Percentiles rank a stretch among this genome's conserved stretches.
These are phyloP conservation scores for Leuciscus waleckii DNA, from an alignment of 2,797 vertebrate species.

Conservation along the genomic window DNA sequence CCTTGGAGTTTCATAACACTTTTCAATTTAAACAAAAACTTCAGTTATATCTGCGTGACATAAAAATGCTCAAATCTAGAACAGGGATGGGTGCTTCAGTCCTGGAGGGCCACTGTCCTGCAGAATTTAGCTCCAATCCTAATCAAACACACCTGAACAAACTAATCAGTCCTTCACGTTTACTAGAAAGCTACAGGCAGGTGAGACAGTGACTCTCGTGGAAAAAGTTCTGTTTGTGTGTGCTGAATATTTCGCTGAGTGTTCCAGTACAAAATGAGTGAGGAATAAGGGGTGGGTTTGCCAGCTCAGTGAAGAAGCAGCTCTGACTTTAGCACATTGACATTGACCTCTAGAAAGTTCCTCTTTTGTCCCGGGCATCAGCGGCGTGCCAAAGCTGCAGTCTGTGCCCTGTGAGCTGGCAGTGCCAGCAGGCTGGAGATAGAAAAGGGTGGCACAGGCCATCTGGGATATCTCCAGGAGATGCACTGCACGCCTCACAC, in stretches of 20 bases:
- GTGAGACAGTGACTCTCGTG: neutral
- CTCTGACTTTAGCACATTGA: constrained; percentile 64
- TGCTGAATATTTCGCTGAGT: constrained; percentile 8
- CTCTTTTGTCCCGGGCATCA: constrained; percentile 72
- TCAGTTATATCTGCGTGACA: neutral
- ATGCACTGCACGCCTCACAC: constrained; percentile 68
- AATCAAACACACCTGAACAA: neutral
- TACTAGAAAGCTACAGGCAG: neutral
- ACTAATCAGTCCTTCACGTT: neutral
- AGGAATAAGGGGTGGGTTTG: neutral
- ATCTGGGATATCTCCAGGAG: constrained; percentile 84
- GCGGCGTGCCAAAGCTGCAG: constrained; percentile 75
- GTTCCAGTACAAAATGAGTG: neutral
- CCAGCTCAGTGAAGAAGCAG: constrained; percentile 45
- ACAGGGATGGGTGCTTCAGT: neutral
- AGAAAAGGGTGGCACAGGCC: constrained; percentile 73
- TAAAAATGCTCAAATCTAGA: neutral
- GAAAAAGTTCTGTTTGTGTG: neutral
- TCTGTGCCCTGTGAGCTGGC: constrained; percentile 75
- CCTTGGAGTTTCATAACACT: neutral
- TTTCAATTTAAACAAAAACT: neutral
- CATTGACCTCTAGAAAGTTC: constrained; percentile 80
- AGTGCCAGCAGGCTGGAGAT: constrained; percentile 70
- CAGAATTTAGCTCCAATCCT: neutral
- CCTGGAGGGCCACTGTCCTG: neutral